These are phyloP conservation scores for Drosophila greeni DNA, from an alignment of 2,888 invertebrate genomes.

Conservation along the genomic window DNA sequence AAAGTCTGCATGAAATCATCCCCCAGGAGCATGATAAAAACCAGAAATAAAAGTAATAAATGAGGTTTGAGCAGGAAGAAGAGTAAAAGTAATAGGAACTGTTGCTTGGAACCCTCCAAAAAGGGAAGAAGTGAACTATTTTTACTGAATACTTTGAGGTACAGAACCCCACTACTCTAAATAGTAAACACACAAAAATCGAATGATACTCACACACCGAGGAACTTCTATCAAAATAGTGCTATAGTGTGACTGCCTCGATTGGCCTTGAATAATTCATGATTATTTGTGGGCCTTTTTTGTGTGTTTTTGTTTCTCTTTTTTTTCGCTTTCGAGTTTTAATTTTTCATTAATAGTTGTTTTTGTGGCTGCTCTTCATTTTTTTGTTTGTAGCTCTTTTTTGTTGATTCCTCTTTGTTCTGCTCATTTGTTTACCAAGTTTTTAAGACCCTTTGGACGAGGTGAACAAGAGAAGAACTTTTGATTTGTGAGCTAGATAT, in stretches of 20 bases:
- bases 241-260: constrained; percentile 32
- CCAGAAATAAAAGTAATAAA: neutral
- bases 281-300: constrained; percentile 47
- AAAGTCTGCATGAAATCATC: neutral
- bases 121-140: constrained; percentile 14
- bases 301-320: constrained; percentile 9
- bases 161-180: constrained; percentile 16
- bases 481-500: constrained; percentile 16
- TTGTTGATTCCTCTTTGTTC: constrained; percentile 51
- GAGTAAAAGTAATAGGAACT: neutral
- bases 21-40: neutral
- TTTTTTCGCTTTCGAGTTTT: constrained; percentile 37
- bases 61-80: neutral
- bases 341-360: constrained; percentile 39
- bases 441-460: constrained; percentile 41
- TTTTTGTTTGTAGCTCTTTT: constrained; percentile 36
- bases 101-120: neutral
- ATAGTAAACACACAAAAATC: constrained; percentile 37
- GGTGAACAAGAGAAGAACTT: constrained; percentile 29
- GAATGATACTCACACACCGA: constrained; percentile 24
- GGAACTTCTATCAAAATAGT: constrained; percentile 44
- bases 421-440: constrained; percentile 67
- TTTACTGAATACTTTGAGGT: constrained; percentile 6
- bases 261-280: constrained; percentile 74
- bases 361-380: constrained; percentile 29